Conservation (phyloP, 2,797 vertebrate genomes). For the Poeciliopsis infans region DNA sequence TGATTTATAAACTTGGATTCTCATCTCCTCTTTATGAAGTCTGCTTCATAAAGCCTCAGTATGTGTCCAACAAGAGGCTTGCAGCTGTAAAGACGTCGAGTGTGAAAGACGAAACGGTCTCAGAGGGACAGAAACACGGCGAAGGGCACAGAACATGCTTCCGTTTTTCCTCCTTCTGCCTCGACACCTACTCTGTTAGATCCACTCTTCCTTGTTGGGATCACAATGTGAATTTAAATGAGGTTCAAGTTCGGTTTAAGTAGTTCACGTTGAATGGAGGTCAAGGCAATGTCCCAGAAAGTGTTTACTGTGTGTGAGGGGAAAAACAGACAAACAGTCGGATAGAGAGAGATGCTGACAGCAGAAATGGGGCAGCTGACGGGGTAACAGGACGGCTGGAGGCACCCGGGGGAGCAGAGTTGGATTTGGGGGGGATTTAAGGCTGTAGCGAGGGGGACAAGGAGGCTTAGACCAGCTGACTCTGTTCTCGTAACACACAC, state of each 20-base stretch:
- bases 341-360: conserved; percentile 41
- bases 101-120: conserved; percentile 11
- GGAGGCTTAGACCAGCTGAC: conserved; percentile 73
- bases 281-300: background rate
- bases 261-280: background rate
- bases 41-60: background rate
- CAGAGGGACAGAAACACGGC: conserved; percentile 37
- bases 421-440: conserved; percentile 74
- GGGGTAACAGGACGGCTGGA: conserved; percentile 50
- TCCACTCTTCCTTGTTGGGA: background rate
- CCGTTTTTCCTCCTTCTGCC: background rate
- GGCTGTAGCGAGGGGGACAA: conserved; percentile 56
- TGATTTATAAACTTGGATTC: background rate
- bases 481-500: conserved; percentile 53
- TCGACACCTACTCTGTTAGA: background rate
- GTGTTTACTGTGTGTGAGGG: conserved; percentile 10
- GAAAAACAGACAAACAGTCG: conserved; percentile 11
- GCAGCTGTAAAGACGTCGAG: background rate
- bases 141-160: background rate
- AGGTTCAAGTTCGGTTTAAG: conserved; percentile 1
- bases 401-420: conserved; percentile 56
- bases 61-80: background rate
- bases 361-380: conserved; percentile 67
- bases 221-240: background rate
- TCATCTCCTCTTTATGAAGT: background rate